Evolutionary conservation across 2,888 invertebrate genomes (phyloP), one percentile per base, ranked within the genome.

Genomic region (Himalopsyche anomala): DNA sequence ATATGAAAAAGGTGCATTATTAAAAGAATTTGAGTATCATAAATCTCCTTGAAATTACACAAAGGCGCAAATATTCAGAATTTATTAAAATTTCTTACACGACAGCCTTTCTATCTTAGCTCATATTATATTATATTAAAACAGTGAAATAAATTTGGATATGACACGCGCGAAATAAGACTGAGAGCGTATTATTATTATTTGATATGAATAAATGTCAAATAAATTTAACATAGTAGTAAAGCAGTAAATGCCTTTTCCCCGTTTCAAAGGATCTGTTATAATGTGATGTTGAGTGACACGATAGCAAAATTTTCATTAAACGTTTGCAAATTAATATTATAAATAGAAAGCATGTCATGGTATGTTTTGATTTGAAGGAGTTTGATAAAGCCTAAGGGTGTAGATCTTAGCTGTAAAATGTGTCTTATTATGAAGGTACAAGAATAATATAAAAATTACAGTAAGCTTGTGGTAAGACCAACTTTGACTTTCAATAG

Each of bases 181-280:
- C 74, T 74, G 74, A 36, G 36, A 38, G 74, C 36, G 12, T 74
- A 38, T 38, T 74, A 74, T 69, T 69, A 69, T 74, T 74, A 74
- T 74, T 74, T 74, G 74, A 74, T 74, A 74, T 74, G 74, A 74
- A 74, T 74, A 74, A 74, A 74, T 74, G 74, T 74, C 74, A 74
- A 74, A 74, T 74, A 74, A 74, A 74, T 74, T 74, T 74, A 36
- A 5, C 74, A 74, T 36, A 74, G 74, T 36, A 74, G 19, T 74
- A 11, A 36, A 36, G 74, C 74, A 74, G 74, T 74, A 74, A 74
- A 74, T 38, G 38, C 74, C 74, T 74, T 74, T 74, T 74, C 28
- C 74, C 5, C 28, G 38, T 74, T 36, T 36, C 74, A 74, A 62
- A 36, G 74, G 36, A 74, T 36, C 74, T 36, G 74, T 74, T 74